These are phyloP conservation scores for Alca torda DNA, from an alignment of 2,797 vertebrate genomes.

Conservation along the genomic window DNA sequence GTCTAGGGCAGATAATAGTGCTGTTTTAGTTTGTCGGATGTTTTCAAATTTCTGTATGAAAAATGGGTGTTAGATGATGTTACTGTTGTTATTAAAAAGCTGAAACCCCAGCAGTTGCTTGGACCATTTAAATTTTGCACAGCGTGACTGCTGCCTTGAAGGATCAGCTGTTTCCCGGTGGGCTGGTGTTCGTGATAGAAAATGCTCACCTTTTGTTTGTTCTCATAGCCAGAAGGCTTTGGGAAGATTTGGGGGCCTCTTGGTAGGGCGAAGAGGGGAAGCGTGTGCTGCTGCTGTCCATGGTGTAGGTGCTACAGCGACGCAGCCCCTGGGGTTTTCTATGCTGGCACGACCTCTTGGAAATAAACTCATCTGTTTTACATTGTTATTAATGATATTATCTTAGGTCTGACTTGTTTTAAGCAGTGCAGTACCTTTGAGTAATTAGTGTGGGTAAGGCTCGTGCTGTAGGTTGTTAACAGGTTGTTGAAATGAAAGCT, in stretches of 20 bases:
- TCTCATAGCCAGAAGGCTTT: background rate
- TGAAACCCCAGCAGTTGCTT: background rate
- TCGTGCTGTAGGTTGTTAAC: background rate
- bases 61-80: background rate
- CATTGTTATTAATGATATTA: background rate
- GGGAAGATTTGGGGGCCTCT: background rate
- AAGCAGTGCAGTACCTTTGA: background rate
- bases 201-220: background rate
- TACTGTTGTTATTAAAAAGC: background rate
- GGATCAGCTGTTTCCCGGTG: background rate
- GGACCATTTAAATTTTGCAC: background rate
- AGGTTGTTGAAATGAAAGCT: background rate
- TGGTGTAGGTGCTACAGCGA: background rate
- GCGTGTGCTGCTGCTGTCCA: conserved; percentile 30
- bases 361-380: background rate
- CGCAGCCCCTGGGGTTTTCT: background rate
- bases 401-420: background rate
- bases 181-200: background rate
- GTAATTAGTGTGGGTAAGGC: background rate
- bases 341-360: background rate
- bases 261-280: background rate
- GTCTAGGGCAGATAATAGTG: background rate
- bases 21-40: background rate
- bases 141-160: background rate
- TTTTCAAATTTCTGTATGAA: background rate